Base-by-base conservation (phyloP, 2,888 invertebrate genomes). In the Mechanitis mazaeus region DNA sequence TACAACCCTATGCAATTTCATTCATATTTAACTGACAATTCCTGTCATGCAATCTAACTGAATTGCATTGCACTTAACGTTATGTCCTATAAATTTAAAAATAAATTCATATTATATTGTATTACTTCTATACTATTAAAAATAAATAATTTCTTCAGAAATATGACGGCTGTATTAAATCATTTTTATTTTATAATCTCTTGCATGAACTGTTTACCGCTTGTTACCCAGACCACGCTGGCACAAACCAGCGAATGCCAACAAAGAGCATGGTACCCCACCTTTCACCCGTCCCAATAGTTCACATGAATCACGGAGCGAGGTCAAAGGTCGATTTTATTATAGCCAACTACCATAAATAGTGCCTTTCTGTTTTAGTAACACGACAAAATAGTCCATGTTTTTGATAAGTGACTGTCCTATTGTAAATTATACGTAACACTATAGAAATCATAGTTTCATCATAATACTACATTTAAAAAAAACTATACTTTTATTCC, bases 271-370 rank as follows among this genome's bases (percentile, higher is more conserved):
- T 66, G 38, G 57, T 58, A 56, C 70, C 66, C 84, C 83, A 77
- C 85, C 85, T 85, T 85, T 87, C 85, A 85, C 85, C 79, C 72
- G 71, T 73, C 71, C 71, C 73, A 69, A 80, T 78, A 82, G 81
- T 81, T 83, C 82, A 81, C 74, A 75, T 77, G 72, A 74, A 79
- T 77, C 83, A 84, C 81, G 80, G 75, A 69, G 67, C 68, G 71
- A 76, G 82, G 84, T 80, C 82, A 83, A 71, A 85, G 83, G 79
- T 83, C 73, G 80, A 73, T 68, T 74, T 74, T 74, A 73, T 75
- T 74, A 68, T 63, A 64, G 58, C 60, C 56, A 45, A 59, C 55
- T 60, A 54, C 63, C 58, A 61, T 58, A 62, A 66, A 66, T 66
- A 68, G 60, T 59, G 54, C 38, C 58, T 55, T 54, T 60, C 57